Evolutionary conservation across 2,113 vertebrate genomes (phyloP).

Genomic region (Pelodiscus sinensis): DNA sequence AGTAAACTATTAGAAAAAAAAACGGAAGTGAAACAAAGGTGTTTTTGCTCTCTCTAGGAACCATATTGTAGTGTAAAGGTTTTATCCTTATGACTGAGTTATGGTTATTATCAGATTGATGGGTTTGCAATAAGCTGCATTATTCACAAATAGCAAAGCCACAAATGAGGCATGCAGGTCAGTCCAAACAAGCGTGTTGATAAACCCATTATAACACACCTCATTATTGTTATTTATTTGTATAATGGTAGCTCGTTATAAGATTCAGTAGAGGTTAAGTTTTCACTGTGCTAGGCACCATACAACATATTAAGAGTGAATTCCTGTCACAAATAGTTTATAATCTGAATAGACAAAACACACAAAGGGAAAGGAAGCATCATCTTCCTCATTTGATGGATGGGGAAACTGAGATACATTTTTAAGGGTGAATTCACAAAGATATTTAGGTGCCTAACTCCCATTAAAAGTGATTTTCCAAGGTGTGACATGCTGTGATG

Average conservation of each 20-base stretch:
- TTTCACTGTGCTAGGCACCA: not conserved
- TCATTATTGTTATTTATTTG: not conserved
- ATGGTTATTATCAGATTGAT: not conserved
- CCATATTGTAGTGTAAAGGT: not conserved
- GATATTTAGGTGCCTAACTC: not conserved
- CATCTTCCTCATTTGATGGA: constrained; percentile 2
- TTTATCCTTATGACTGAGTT: not conserved
- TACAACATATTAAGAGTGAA: not conserved
- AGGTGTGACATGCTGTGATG: not conserved
- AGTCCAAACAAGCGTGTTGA: not conserved
- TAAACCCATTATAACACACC: not conserved
- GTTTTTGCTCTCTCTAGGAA: not conserved
- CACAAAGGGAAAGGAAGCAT: not conserved
- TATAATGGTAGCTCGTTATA: not conserved
- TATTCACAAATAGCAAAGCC: not conserved
- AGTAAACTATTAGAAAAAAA: not conserved
- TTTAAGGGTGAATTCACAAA: not conserved
- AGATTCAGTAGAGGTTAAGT: not conserved
- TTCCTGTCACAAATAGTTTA: not conserved
- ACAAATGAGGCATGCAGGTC: not conserved
- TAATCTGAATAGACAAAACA: not conserved
- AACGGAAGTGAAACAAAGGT: not conserved
- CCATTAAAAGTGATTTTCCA: not conserved
- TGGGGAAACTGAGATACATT: not conserved
- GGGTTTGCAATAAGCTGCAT: not conserved